These are phyloP conservation scores for Diabrotica balteata DNA, from an alignment of 2,888 invertebrate species.

Conservation along the genomic window DNA sequence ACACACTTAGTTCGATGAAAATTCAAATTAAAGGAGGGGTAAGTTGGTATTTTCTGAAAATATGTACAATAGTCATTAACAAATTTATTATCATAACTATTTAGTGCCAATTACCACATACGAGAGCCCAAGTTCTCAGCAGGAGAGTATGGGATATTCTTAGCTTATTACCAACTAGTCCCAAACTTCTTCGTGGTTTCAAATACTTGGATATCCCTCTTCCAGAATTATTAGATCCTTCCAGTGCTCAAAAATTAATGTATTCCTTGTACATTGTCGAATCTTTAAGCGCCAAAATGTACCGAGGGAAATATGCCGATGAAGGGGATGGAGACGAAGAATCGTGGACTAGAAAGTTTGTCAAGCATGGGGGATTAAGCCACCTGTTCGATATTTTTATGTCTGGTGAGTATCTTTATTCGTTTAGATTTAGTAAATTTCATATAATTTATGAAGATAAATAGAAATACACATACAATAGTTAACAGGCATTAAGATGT, in stretches of 20 bases:
- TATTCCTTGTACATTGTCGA: conserved; percentile 93
- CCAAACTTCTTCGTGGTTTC: conserved; percentile 83
- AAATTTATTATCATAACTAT: conserved; percentile 28
- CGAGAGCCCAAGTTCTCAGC: conserved; percentile 88
- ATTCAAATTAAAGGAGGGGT: conserved; percentile 76
- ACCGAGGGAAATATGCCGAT: conserved; percentile 42
- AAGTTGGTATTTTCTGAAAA: conserved; percentile 45
- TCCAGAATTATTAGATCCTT: conserved; percentile 82
- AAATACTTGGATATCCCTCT: conserved; percentile 77
- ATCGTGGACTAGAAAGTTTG: conserved; percentile 80
- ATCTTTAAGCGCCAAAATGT: conserved; percentile 64
- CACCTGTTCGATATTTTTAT: conserved; percentile 92
- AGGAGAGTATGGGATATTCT: conserved; percentile 94
- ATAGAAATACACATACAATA: too few species aligned
- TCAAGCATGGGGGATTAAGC: conserved; percentile 85
- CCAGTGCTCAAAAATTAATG: conserved; percentile 92
- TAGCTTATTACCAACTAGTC: conserved; percentile 89
- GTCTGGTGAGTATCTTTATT: conserved; percentile 67
- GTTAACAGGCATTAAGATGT: too few species aligned
- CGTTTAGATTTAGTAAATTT: too few species aligned
- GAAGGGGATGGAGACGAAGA: conserved; percentile 47
- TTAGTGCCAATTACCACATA: conserved; percentile 76
- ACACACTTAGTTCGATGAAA: conserved; percentile 87
- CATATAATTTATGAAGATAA: too few species aligned
- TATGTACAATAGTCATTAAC: conserved; percentile 6